These are phyloP conservation scores for Chondrilla cf. caribensis DNA, from an alignment of 37 sponge, comb jelly and placozoan genomes.

Conservation along the genomic window DNA sequence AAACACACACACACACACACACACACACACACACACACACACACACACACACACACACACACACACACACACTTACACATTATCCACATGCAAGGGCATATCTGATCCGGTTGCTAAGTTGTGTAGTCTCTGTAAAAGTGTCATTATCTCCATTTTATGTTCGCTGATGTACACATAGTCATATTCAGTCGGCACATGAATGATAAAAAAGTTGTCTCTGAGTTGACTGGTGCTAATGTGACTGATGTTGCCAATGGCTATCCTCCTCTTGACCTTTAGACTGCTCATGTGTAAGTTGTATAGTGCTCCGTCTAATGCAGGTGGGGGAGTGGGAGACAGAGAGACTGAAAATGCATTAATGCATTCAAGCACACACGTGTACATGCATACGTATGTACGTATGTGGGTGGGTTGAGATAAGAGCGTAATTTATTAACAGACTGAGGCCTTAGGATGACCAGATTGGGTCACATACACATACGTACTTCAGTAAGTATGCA, in stretches of 20 bases:
- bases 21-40: too few species aligned
- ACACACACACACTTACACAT: neutral
- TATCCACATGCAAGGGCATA: slow-evolving; percentile 6
- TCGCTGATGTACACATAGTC: slow-evolving; percentile 78
- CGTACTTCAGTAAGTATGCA: too few species aligned
- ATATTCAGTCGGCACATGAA: slow-evolving; percentile 85
- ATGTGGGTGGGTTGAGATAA: too few species aligned
- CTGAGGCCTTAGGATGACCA: too few species aligned
- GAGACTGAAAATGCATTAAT: too few species aligned
- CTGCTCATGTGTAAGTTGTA: slow-evolving; percentile 61
- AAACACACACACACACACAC: too few species aligned
- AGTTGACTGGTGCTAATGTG: slow-evolving; percentile 71
- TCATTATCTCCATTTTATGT: slow-evolving; percentile 21
- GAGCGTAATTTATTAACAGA: too few species aligned
- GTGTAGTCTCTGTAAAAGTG: neutral
- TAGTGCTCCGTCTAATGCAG: slow-evolving; percentile 50
- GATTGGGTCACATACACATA: too few species aligned
- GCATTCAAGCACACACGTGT: too few species aligned
- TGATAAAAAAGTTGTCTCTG: slow-evolving; percentile 84
- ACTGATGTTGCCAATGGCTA: slow-evolving; percentile 60
- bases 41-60: too few species aligned
- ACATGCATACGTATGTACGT: too few species aligned
- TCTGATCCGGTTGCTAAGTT: neutral
- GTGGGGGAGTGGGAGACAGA: too few species aligned
- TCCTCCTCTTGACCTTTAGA: slow-evolving; percentile 49